Evolutionary conservation across 2,113 vertebrate genomes (phyloP), one percentile per base, ranked within the genome.

Genomic region (Daphoenositta chrysoptera): DNA sequence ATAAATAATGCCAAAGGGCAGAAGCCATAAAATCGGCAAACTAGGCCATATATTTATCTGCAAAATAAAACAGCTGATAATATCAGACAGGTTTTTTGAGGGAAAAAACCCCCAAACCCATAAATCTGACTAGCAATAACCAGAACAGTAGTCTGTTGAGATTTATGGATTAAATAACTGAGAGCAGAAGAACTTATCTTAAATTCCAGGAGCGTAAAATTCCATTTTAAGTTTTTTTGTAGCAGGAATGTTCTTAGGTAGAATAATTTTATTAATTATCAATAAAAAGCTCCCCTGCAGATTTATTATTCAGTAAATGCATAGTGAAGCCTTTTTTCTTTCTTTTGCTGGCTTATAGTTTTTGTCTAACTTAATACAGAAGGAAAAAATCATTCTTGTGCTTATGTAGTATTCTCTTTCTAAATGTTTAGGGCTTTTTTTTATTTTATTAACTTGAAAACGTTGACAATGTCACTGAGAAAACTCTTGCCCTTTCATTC

Each of bases 191-290:
- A 85, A 83, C 23, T 86, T 88, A 50, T 48, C 86, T 86, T 47
- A 83, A 93, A 83, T 91, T 94, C 75, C 24, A 61, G 26, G 7
- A 63, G 27, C 4, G 3, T 73, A 81, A 88, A 83, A 88, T 83
- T 94, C 58, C 45, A 90, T 73, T 93, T 93, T 45, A 90, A 80
- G n/a, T 23, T 47, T 91, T 35, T 77, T 85, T 73, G 70, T 39
- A 86, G 31, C 39, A 31, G 33, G 30, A 90, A 58, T 68, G 63
- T 60, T 83, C 58, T 94, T 73, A 60, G 71, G 45, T 85, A 80
- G 64, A 91, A 87, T 85, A 92, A 94, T 93, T 70, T 90, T 71
- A 95, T 88, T 93, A 94, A 85, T 95, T 95, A 88, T 96, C 94
- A 95, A 73, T 83, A 88, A 88, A 71, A 86, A 92, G 30, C 28